phyloP scores from a whole-genome alignment of 2,888 invertebrate species.

The Netelia inedita region DNA sequence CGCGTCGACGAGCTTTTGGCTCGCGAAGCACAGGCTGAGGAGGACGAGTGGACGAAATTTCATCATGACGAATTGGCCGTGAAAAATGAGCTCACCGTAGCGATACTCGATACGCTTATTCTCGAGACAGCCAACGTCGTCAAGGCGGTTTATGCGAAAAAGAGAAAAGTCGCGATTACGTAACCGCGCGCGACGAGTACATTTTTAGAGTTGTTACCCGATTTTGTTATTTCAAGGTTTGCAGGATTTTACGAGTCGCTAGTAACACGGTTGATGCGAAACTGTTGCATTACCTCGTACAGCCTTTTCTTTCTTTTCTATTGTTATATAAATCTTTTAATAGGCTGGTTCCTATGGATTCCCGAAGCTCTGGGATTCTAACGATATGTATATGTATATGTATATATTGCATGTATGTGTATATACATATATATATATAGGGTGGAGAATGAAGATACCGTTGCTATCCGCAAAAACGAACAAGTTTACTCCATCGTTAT shows the following conservation, averaged over 20 bases:
- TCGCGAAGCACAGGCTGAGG: conserved; percentile 90
- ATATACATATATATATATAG: conserved; percentile 11
- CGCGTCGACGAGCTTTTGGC: conserved; percentile 91
- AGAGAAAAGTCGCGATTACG: conserved; percentile 75
- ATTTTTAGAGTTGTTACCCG: conserved; percentile 7
- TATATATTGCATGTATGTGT: conserved; percentile 26
- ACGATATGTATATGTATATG: conserved; percentile 8
- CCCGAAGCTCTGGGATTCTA: conserved; percentile 50
- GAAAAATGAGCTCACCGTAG: conserved; percentile 87
- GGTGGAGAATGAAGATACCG: conserved; percentile 22
- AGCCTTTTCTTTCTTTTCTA: conserved; percentile 28
- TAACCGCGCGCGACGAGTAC: conserved; percentile 57
- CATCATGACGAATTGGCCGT: conserved; percentile 90
- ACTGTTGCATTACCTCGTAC: not conserved
- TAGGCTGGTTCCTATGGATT: conserved; percentile 66
- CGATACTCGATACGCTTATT: conserved; percentile 81
- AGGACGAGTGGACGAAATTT: conserved; percentile 91
- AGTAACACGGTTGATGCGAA: not conserved
- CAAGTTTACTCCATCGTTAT: conserved; percentile 16
- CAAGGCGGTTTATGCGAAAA: conserved; percentile 81
- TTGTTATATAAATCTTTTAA: conserved; percentile 45
- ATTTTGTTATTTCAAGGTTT: conserved; percentile 24
- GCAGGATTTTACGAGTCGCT: conserved; percentile 20
- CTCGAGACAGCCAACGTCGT: conserved; percentile 81
- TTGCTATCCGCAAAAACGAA: conserved; percentile 42